Conservation (phyloP, 2,888 invertebrate genomes). For the Trichogramma evanescens region DNA sequence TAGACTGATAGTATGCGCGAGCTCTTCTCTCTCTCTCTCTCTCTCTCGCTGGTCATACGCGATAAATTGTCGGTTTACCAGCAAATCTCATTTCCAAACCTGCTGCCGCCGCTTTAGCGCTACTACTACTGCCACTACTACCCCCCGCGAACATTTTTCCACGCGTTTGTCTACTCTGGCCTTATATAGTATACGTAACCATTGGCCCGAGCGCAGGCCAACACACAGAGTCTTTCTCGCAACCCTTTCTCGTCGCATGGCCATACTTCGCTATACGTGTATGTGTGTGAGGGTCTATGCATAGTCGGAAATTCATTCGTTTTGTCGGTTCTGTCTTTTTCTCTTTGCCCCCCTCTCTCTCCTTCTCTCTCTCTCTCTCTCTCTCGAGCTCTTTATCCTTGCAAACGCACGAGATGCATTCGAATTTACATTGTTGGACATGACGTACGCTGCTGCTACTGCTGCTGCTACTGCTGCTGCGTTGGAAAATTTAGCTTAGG, state of each 20-base stretch:
- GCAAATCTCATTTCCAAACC: conserved; percentile 47
- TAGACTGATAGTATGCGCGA: no score
- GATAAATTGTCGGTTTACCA: conserved; percentile 48
- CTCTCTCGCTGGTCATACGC: conserved; percentile 9
- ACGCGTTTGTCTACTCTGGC: conserved; percentile 33
- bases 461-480: no score
- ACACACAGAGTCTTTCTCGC: neutral
- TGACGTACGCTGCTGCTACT: neutral
- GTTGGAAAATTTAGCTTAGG: neutral
- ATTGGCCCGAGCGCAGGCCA: conserved; percentile 7
- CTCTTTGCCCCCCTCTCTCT: conserved; percentile 9
- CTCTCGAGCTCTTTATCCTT: neutral
- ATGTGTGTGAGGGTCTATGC: no score
- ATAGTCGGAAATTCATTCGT: conserved; percentile 16
- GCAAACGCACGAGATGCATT: neutral
- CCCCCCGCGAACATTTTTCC: conserved; percentile 34
- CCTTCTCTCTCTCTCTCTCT: conserved; percentile 10
- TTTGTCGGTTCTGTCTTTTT: conserved; percentile 15
- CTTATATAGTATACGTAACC: neutral
- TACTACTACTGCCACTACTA: neutral
- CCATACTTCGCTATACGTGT: no score
- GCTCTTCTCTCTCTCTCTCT: conserved; percentile 22
- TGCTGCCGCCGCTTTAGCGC: neutral
- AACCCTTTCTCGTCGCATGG: no score
- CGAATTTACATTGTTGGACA: conserved; percentile 6